phyloP scores from a whole-genome alignment of 2,113 vertebrate species.

The Bos javanicus region DNA sequence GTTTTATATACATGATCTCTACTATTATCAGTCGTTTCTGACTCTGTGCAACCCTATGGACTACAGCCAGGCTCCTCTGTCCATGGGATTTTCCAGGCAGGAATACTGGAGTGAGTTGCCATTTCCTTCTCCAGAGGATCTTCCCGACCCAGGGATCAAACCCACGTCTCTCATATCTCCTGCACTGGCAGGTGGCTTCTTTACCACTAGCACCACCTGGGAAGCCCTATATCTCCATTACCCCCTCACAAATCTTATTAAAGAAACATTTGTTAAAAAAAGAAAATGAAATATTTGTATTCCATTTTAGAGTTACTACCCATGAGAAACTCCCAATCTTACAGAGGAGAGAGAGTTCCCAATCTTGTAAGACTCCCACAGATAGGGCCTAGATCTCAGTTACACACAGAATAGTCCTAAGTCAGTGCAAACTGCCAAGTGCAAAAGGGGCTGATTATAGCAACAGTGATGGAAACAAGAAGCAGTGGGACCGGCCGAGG shows the following conservation, averaged over 20 bases:
- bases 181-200: neutral
- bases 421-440: neutral
- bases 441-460: neutral
- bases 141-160: neutral
- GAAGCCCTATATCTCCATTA: neutral
- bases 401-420: neutral
- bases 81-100: neutral
- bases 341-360: neutral
- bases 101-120: neutral
- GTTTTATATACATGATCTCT: constrained; percentile 8
- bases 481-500: neutral
- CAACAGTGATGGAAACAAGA: neutral
- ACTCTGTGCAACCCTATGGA: neutral
- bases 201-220: neutral
- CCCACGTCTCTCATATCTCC: neutral
- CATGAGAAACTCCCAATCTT: neutral
- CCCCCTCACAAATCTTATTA: neutral
- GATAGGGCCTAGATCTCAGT: neutral
- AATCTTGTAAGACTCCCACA: neutral
- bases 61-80: neutral
- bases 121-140: neutral
- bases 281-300: neutral
- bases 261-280: neutral
- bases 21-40: neutral
- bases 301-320: neutral